Evolutionary conservation across 2,888 invertebrate genomes (phyloP).

Genomic region (Lithodes maja): DNA sequence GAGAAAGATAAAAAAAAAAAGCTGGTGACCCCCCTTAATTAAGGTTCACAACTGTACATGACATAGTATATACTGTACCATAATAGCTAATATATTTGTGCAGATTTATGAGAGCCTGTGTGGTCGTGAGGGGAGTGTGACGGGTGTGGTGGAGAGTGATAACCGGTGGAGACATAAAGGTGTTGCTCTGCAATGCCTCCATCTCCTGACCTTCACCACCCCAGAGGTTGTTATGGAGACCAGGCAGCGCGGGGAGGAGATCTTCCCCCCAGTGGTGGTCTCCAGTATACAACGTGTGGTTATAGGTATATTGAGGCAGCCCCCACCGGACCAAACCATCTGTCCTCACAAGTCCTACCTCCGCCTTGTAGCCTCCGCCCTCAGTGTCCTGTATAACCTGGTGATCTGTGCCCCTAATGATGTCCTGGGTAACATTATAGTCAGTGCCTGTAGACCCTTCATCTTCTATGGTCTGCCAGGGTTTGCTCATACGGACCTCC

Average conservation of each 20-base stretch:
- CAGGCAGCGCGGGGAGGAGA: constrained; percentile 50
- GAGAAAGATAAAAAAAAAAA: too few relatives aligned
- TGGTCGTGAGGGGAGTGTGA: constrained; percentile 37
- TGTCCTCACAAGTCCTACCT: constrained; percentile 44
- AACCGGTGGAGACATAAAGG: constrained; percentile 26
- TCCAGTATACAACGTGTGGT: constrained; percentile 55
- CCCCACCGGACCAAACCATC: constrained; percentile 4
- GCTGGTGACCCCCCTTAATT: too few relatives aligned
- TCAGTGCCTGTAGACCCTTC: constrained; percentile 54
- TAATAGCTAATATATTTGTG: not conserved
- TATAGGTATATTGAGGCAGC: constrained; percentile 35
- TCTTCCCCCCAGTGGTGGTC: constrained; percentile 54
- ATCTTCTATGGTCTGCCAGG: constrained; percentile 56
- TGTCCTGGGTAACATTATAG: constrained; percentile 51
- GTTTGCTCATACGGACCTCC: constrained; percentile 41
- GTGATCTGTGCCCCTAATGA: constrained; percentile 56
- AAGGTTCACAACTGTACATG: too few relatives aligned
- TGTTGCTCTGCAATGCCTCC: constrained; percentile 53
- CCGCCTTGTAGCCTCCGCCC: constrained; percentile 36
- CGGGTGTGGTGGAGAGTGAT: constrained; percentile 9
- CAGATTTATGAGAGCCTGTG: constrained; percentile 43
- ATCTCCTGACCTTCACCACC: constrained; percentile 50
- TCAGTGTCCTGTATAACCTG: constrained; percentile 57
- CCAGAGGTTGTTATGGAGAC: constrained; percentile 55
- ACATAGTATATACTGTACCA: not conserved